Percentiles rank a stretch among this genome's conserved stretches.
These are phyloP conservation scores for Microhierax caerulescens DNA, from an alignment of 2,797 vertebrate genomes.

Conservation along the genomic window DNA sequence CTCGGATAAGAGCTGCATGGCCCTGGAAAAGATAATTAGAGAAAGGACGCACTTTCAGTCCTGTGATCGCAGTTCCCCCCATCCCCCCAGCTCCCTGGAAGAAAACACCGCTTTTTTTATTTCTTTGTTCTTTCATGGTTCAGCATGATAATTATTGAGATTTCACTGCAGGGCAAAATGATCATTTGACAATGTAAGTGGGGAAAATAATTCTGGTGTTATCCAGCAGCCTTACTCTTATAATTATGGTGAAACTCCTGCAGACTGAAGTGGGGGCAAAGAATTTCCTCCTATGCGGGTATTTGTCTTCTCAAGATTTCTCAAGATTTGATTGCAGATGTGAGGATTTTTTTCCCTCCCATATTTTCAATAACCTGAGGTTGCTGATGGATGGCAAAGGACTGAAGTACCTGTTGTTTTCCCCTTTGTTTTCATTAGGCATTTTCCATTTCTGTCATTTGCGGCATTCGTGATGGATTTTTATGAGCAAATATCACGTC, in stretches of 20 bases:
- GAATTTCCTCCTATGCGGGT: background rate
- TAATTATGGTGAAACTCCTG: constrained; percentile 31
- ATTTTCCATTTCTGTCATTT: constrained; percentile 23
- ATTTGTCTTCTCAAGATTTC: constrained; percentile 19
- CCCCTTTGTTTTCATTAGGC: constrained; percentile 52
- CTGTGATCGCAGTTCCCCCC: background rate
- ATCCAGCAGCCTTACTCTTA: constrained; percentile 40
- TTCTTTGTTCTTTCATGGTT: constrained; percentile 55
- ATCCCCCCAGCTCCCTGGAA: background rate
- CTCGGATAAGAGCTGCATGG: background rate
- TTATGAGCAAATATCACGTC: constrained; percentile 2
- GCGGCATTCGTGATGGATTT: background rate
- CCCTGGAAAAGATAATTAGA: background rate
- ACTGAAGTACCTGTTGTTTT: constrained; percentile 30
- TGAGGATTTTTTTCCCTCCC: background rate
- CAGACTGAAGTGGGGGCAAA: constrained; percentile 29
- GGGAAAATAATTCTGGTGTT: constrained; percentile 35
- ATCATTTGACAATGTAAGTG: constrained; percentile 59
- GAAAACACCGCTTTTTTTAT: constrained; percentile 17
- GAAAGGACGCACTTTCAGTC: background rate
- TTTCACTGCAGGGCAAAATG: constrained; percentile 62
- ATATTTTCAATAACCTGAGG: background rate
- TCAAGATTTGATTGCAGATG: background rate
- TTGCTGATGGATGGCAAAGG: constrained; percentile 1
- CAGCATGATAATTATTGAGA: constrained; percentile 61